Percentiles rank a stretch among this genome's conserved stretches.
phyloP scores from a whole-genome alignment of 2,888 invertebrate genomes.

The Sthenelais limicola region DNA sequence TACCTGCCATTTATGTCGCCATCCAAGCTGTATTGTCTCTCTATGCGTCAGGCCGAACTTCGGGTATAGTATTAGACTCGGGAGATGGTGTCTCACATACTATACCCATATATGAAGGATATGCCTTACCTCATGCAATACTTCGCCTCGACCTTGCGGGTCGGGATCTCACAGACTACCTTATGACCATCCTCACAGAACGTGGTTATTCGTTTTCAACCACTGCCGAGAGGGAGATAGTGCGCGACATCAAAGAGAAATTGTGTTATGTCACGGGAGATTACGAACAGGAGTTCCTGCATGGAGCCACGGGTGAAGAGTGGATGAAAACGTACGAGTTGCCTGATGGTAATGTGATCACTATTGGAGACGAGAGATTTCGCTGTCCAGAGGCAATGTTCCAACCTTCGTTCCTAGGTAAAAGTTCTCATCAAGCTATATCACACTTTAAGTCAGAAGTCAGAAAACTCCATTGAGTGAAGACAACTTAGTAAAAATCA shows the following conservation, averaged over 20 bases:
- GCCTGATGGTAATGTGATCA: slow-evolving; percentile 70
- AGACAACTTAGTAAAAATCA: too few relatives aligned
- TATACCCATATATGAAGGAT: slow-evolving; percentile 94
- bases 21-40: slow-evolving; percentile 94
- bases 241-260: slow-evolving; percentile 93
- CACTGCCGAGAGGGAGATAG: slow-evolving; percentile 69
- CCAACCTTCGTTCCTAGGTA: slow-evolving; percentile 68
- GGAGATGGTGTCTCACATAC: slow-evolving; percentile 97
- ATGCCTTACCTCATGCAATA: slow-evolving; percentile 95
- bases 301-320: slow-evolving; percentile 57
- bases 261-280: slow-evolving; percentile 67
- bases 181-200: slow-evolving; percentile 70
- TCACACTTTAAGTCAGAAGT: too few relatives aligned
- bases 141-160: slow-evolving; percentile 97
- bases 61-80: slow-evolving; percentile 94
- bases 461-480: too few relatives aligned
- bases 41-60: slow-evolving; percentile 94
- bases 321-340: slow-evolving; percentile 68
- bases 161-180: slow-evolving; percentile 89
- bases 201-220: slow-evolving; percentile 75
- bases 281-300: slow-evolving; percentile 69
- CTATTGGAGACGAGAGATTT: slow-evolving; percentile 69
- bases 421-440: too few relatives aligned
- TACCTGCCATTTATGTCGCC: slow-evolving; percentile 88
- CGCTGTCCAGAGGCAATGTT: slow-evolving; percentile 67